phyloP scores from a whole-genome alignment of 2,113 vertebrate species.

The Mormyrus lacerda region DNA sequence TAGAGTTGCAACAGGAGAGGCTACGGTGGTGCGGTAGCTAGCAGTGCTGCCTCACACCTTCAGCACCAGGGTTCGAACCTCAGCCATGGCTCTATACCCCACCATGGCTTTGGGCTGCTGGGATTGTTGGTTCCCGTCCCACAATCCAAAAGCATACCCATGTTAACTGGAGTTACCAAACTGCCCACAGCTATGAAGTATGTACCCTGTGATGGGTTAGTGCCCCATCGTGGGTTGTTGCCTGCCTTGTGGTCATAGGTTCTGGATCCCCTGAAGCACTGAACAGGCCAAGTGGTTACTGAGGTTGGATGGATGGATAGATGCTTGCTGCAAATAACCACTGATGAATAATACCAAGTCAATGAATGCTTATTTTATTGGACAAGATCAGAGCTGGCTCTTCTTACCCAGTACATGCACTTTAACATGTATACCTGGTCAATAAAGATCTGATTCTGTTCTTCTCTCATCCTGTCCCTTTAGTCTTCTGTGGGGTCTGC shows the following conservation, averaged over 20 bases:
- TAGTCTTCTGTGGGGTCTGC: background rate
- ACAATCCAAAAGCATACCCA: background rate
- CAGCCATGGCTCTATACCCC: background rate
- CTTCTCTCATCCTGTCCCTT: background rate
- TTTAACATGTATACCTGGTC: background rate
- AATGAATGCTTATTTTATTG: background rate
- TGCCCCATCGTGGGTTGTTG: background rate
- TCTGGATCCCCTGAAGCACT: background rate
- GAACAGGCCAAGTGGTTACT: background rate
- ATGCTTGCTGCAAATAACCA: background rate
- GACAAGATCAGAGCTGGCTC: background rate
- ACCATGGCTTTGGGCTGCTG: too few species aligned
- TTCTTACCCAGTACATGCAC: background rate
- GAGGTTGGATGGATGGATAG: background rate
- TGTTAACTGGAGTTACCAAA: background rate
- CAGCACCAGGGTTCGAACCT: background rate
- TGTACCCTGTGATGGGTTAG: background rate
- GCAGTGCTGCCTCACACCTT: too few species aligned
- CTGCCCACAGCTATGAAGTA: background rate
- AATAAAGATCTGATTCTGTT: background rate
- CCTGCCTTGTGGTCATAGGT: background rate
- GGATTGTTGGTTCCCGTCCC: too few species aligned
- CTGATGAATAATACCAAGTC: background rate
- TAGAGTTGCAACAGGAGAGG: background rate
- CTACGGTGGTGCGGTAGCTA: background rate